Evolutionary conservation across 30 jellyfish, hydroid and myxozoan genomes (phyloP).

Genomic region (Aurelia sp.): DNA sequence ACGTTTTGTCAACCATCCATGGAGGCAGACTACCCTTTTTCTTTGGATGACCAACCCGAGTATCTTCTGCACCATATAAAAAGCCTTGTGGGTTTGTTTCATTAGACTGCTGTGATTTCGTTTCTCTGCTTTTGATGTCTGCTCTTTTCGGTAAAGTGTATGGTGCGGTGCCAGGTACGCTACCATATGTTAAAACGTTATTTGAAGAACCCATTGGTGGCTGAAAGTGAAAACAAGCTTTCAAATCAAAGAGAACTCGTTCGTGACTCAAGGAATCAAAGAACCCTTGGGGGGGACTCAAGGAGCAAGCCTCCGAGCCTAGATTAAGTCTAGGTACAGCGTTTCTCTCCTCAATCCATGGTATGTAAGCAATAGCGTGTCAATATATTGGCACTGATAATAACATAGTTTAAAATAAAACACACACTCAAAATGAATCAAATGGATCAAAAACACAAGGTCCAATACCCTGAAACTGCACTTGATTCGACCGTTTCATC

Average conservation of each 20-base stretch:
- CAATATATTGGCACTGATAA: no score
- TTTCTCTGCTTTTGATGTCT: neutral
- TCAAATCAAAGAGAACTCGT: no score
- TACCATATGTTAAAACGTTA: slow-evolving; percentile 67
- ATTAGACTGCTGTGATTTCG: neutral
- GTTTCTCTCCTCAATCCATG: no score
- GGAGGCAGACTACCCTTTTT: slow-evolving; percentile 45
- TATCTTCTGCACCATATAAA: slow-evolving; percentile 67
- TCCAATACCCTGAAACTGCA: no score
- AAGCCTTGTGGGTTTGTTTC: slow-evolving; percentile 44
- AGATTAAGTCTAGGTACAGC: no score
- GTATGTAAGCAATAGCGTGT: no score
- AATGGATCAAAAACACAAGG: no score
- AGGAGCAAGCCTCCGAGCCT: no score
- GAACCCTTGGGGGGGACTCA: no score
- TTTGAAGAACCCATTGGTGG: slow-evolving; percentile 76
- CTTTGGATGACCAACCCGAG: slow-evolving; percentile 57
- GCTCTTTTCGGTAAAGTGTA: slow-evolving; percentile 1
- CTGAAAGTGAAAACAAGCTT: slow-evolving; percentile 8
- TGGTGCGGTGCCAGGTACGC: slow-evolving; percentile 49
- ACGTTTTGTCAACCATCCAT: slow-evolving; percentile 70
- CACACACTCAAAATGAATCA: no score
- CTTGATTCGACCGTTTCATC: no score
- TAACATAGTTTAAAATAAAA: no score
- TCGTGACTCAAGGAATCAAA: neutral